Percentiles rank a stretch among this genome's conserved stretches.
Conservation (phyloP, 2,888 invertebrate species). For the Endotricha flammealis region DNA sequence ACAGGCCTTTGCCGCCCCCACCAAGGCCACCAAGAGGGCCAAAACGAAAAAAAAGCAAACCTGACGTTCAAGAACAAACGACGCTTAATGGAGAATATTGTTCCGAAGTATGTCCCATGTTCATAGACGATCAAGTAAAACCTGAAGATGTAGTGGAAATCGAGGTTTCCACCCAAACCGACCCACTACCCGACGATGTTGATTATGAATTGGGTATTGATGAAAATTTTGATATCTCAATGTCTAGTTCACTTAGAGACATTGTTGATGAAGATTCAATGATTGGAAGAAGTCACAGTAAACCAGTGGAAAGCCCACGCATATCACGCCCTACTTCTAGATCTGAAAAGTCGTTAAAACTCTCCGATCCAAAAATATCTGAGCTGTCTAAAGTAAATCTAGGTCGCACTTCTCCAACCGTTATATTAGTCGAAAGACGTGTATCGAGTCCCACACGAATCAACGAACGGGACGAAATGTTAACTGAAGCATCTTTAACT, state of each 20-base stretch:
- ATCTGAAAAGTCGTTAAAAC: slow-evolving; percentile 76
- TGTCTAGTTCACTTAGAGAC: slow-evolving; percentile 66
- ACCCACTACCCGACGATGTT: slow-evolving; percentile 88
- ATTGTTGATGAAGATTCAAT: slow-evolving; percentile 76
- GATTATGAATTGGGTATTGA: slow-evolving; percentile 80
- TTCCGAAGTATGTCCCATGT: slow-evolving; percentile 23
- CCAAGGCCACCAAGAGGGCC: slow-evolving; percentile 88
- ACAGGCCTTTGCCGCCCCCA: slow-evolving; percentile 90
- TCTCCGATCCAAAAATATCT: slow-evolving; percentile 75
- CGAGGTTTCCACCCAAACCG: slow-evolving; percentile 90
- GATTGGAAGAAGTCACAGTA: slow-evolving; percentile 64
- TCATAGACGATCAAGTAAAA: slow-evolving; percentile 29
- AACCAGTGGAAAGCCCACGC: slow-evolving; percentile 63
- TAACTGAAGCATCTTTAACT: slow-evolving; percentile 82
- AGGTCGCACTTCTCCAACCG: slow-evolving; percentile 80
- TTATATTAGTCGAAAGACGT: slow-evolving; percentile 79
- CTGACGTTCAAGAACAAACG: slow-evolving; percentile 28
- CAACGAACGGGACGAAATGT: slow-evolving; percentile 78
- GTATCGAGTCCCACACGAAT: slow-evolving; percentile 80
- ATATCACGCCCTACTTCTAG: slow-evolving; percentile 74
- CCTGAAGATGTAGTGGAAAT: slow-evolving; percentile 77
- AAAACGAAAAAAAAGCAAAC: slow-evolving; percentile 52
- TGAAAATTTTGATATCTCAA: slow-evolving; percentile 63
- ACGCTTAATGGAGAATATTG: slow-evolving; percentile 24
- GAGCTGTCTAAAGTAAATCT: slow-evolving; percentile 74